Evolutionary conservation across 1,140 invertebrate genomes (phyloP), one percentile per base, ranked within the genome.

Genomic region (Manduca sexta): DNA sequence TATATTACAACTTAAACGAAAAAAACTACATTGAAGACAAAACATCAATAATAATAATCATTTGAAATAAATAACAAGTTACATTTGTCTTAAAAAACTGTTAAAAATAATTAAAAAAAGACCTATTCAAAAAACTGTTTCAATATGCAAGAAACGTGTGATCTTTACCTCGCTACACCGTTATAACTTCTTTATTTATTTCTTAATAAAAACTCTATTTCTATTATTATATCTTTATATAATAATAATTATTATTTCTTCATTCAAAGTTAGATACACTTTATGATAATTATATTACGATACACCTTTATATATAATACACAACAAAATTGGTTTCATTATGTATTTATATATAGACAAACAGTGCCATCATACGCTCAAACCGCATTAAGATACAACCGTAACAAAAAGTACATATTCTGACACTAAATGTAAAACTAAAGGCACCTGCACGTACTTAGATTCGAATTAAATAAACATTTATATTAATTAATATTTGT

Each of bases 61-160:
- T 84, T 84, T 84, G 74, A 83, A 84, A 84, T 84, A 84, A 84
- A 84, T 84, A 84, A 84, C 81, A 83, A 84, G 73, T 80, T 84
- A 81, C 75, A 77, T 64, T 73, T 72, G 60, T 74, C 64, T 75
- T 74, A 70, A 70, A 75, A 70, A 81, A 77, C 64, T 78, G 77
- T 83, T 84, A 80, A 83, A 69, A 84, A 74, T 82, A 73, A 81
- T 74, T 74, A 79, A 77, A 82, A 77, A 77, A 71, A 61, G 64
- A 64, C 65, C 78, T 76, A 63, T 60, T 59, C 70, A 71, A 69
- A 68, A 63, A 68, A 73, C 15, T 56, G 67, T 60, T 74, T 65
- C 66, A 64, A n/a, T 65, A 70, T 68, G 68, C 63, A 72, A 62
- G 63, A 77, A 80, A 76, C 67, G 68, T 75, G 78, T 80, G 73